Base-by-base conservation (phyloP, 2,888 invertebrate genomes). In the Papilio demoleus region DNA sequence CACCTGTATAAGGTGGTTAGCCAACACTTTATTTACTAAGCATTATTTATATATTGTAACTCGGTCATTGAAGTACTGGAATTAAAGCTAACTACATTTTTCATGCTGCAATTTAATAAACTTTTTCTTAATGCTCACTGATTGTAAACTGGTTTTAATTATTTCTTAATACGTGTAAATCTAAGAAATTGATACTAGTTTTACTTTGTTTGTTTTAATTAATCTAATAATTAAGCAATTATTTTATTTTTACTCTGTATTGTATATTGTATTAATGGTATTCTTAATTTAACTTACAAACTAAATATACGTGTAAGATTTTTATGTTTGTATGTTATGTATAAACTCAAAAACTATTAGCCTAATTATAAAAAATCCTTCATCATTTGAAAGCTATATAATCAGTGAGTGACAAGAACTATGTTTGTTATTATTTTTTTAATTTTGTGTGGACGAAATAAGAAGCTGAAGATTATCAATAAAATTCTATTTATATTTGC, bases 81-180 rank as follows among this genome's bases (percentile, higher is more conserved):
- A 64, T 45, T 60, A 45, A 59, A 60, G 24, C 24, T 12, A 47
- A 59, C 59, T 22, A 66, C 59, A 66, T 66, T 66, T 36, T 47
- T 58, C 27, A 45, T 42, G 45, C 36, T 45, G 63, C 68, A 27
- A 50, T 27, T 50, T 50, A 50, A 22, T 47, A 47, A 47, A 22
- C 22, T 47, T 47, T 47, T 50, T 50, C 50, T 14, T 50, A 24
- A 27, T 50, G 50, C 27, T 47, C 12, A 24, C 12, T 27, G 42
- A 65, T 58, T 27, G 17, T 31, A 27, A 19, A 65, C 24, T 19
- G 22, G 61, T 68, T 58, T 68, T 19, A 24, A 47, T 66, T 66
- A 68, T 68, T 50, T 36, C 68, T 67, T 67, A 50, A 63, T 65
- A 63, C 56, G 34, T n/a, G 0, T 47, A 66, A 47, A 38, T 50